phyloP scores from a whole-genome alignment of 2,797 vertebrate species.

The Anguilla anguilla region DNA sequence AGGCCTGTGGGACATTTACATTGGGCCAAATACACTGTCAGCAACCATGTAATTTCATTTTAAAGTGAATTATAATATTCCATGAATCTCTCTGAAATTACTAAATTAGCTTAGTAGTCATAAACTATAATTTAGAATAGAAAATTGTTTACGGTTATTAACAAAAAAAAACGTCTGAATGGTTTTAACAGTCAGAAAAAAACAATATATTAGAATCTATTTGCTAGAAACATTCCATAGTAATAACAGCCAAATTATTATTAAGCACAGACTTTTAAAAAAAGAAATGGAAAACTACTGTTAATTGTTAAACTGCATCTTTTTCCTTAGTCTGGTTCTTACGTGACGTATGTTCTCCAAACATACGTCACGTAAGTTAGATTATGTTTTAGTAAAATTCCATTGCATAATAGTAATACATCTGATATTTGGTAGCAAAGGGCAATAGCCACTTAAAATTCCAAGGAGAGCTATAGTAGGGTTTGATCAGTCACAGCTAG shows the following conservation, averaged over 20 bases:
- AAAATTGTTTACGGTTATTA: conserved; percentile 53
- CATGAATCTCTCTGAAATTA: conserved; percentile 59
- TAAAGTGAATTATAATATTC: conserved; percentile 62
- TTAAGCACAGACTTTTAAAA: conserved; percentile 42
- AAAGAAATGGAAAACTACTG: conserved; percentile 40
- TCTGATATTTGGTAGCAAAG: neutral
- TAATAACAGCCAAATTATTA: conserved; percentile 46
- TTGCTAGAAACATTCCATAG: conserved; percentile 55
- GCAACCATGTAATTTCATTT: conserved; percentile 55
- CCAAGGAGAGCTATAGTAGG: neutral
- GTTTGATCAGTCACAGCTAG: neutral
- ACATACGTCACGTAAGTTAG: neutral
- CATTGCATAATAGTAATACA: neutral
- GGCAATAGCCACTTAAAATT: conserved; percentile 11
- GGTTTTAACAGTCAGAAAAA: conserved; percentile 37
- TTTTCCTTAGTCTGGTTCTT: conserved; percentile 30
- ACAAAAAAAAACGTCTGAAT: conserved; percentile 42
- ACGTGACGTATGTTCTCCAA: too few species aligned
- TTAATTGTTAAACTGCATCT: conserved; percentile 37
- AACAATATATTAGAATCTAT: conserved; percentile 57
- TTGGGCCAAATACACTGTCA: conserved; percentile 62
- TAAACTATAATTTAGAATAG: conserved; percentile 56
- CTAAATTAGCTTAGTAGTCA: conserved; percentile 31
- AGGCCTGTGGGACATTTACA: conserved; percentile 62
- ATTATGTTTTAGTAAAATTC: neutral